Conservation (phyloP, 2,888 invertebrate genomes). For the Conistra vaccinii region DNA sequence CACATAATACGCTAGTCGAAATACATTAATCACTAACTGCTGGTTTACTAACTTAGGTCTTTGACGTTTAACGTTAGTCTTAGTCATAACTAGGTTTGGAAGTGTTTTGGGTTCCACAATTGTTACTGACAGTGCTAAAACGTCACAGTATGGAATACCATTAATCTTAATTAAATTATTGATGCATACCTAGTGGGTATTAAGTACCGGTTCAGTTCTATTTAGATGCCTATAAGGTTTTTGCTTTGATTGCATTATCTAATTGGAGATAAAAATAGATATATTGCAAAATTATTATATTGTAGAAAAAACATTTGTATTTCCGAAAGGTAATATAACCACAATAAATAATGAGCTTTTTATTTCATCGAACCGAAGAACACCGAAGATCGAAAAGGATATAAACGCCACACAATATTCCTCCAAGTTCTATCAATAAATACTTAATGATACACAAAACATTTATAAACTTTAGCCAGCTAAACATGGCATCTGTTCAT, state of each 20-base stretch:
- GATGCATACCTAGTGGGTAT: no score
- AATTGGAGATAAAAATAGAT: background rate
- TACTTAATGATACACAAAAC: constrained; percentile 32
- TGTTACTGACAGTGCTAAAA: background rate
- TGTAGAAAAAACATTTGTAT: background rate
- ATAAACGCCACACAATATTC: constrained; percentile 5
- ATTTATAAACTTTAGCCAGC: constrained; percentile 34
- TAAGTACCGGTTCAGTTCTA: background rate
- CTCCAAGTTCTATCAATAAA: constrained; percentile 24
- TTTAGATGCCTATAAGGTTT: background rate
- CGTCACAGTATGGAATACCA: background rate
- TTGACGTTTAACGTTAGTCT: constrained; percentile 29
- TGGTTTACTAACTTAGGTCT: constrained; percentile 49
- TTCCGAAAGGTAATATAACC: background rate
- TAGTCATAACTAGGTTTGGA: constrained; percentile 18
- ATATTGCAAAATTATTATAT: background rate
- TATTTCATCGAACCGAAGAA: constrained; percentile 27
- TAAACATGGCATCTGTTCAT: constrained; percentile 24
- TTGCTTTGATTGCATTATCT: no score
- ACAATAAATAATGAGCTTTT: background rate
- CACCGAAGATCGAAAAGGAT: constrained; percentile 17
- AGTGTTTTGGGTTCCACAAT: background rate
- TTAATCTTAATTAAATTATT: background rate
- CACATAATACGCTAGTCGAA: constrained; percentile 47
- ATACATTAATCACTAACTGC: constrained; percentile 51